Evolutionary conservation across 2,797 vertebrate species (phyloP), one percentile per base, ranked within the genome.

Genomic region (Tiaroga cobitis): DNA sequence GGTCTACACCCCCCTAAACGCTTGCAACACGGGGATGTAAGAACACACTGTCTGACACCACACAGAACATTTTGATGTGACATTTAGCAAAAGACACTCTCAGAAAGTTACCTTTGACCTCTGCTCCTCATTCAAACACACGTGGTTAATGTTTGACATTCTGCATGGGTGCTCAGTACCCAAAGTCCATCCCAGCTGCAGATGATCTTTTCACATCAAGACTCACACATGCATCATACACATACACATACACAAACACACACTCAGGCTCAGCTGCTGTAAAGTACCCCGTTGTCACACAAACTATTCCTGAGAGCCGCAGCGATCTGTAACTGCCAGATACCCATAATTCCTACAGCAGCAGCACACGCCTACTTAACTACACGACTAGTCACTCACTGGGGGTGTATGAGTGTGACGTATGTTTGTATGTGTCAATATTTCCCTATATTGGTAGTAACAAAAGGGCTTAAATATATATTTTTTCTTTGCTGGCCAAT

Each of bases 271-370:
- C 54, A 83, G 83, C 83, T 86, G 88, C 88, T 81, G 70, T 68
- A 76, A 76, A 10, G 61, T 91, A 80, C 80, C 56, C 83, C 90
- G 89, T 73, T 84, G 85, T 83, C 82, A 80, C 84, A 81, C 84
- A 87, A 87, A 90, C 79, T 87, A 70, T 86, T 85, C 77, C 84
- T 80, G 84, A 85, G 83, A 88, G 86, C 84, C 83, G 37, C 46
- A 80, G 85, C 82, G 85, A 83, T 88, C 85, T 87, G 85, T 88
- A 87, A 83, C 65, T 86, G 90, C 88, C 89, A 91, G 92, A 92
- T 91, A 91, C 90, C 89, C 85, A 85, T 89, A 89, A 83, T 90
- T 63, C 80, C 74, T 78, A 24, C 32, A 26, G 65, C 63, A 39
- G n/a, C 5, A 75, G 67, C 51, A 72, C 85, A 83, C n/a, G 34